Conservation (phyloP, 2,888 invertebrate species). For the Sarcophaga caerulescens region DNA sequence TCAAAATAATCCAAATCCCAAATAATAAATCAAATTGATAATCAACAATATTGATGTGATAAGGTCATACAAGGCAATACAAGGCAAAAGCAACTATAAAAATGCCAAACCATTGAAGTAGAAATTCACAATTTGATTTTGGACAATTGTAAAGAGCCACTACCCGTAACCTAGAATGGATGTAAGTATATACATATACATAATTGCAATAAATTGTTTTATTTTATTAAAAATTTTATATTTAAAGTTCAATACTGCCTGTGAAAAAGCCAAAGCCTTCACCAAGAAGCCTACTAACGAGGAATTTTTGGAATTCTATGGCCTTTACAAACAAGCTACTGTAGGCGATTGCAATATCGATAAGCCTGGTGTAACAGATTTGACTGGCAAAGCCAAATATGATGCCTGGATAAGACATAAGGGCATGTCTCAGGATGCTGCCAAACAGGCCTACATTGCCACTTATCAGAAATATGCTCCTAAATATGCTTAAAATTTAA, state of each 20-base stretch:
- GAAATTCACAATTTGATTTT: conserved; percentile 25
- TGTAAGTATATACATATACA: conserved; percentile 69
- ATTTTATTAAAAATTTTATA: not conserved
- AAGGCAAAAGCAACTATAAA: conserved; percentile 48
- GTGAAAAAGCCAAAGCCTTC: conserved; percentile 88
- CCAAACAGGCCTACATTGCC: conserved; percentile 91
- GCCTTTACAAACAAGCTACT: conserved; percentile 91
- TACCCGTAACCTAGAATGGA: conserved; percentile 66
- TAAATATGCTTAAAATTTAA: conserved; percentile 81
- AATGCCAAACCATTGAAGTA: not conserved
- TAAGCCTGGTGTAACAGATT: conserved; percentile 92
- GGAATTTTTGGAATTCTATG: conserved; percentile 92
- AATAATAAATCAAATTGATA: conserved; percentile 36
- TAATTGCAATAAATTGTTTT: not conserved
- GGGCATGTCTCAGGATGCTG: conserved; percentile 88
- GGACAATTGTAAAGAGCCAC: conserved; percentile 13
- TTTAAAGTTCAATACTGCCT: conserved; percentile 86
- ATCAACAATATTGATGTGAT: conserved; percentile 10
- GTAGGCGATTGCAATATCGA: conserved; percentile 90
- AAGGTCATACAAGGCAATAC: conserved; percentile 16
- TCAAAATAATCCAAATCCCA: not conserved
- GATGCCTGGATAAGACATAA: conserved; percentile 93
- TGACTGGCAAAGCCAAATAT: conserved; percentile 95
- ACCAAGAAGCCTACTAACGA: conserved; percentile 88
- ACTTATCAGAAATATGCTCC: conserved; percentile 84